These are phyloP conservation scores for Glyphotaelius pellucidus DNA, from an alignment of 2,888 invertebrate genomes.

Conservation along the genomic window DNA sequence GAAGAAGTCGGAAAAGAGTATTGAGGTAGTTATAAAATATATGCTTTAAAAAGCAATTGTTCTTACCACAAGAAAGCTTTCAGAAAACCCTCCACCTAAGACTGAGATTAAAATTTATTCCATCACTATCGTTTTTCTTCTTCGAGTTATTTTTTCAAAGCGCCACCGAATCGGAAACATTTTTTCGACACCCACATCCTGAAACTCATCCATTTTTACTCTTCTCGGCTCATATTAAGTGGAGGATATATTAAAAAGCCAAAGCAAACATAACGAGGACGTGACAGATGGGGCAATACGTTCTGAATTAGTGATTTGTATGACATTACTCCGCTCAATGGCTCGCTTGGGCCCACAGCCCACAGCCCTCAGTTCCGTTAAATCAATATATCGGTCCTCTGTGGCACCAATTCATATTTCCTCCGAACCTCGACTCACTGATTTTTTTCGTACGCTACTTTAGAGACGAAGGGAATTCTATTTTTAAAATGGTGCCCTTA, in stretches of 20 bases:
- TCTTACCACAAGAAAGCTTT: background rate
- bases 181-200: slow-evolving; percentile 10
- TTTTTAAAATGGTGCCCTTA: background rate
- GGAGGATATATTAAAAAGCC: slow-evolving; percentile 33
- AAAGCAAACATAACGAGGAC: slow-evolving; percentile 39
- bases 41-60: background rate
- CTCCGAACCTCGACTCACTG: background rate
- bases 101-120: background rate
- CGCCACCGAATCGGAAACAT: background rate
- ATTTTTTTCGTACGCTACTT: background rate
- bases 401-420: slow-evolving; percentile 16
- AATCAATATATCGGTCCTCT: slow-evolving; percentile 53
- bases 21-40: no score
- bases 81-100: background rate
- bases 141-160: background rate
- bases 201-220: slow-evolving; percentile 35
- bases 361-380: background rate
- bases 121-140: background rate
- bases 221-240: slow-evolving; percentile 27
- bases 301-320: slow-evolving; percentile 56
- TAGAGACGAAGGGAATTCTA: background rate
- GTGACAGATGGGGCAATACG: slow-evolving; percentile 49
- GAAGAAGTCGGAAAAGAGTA: no score
- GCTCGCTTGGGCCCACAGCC: slow-evolving; percentile 6
- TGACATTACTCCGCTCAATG: slow-evolving; percentile 34